Evolutionary conservation across 1,140 invertebrate species (phyloP).

Genomic region (Periplaneta americana): DNA sequence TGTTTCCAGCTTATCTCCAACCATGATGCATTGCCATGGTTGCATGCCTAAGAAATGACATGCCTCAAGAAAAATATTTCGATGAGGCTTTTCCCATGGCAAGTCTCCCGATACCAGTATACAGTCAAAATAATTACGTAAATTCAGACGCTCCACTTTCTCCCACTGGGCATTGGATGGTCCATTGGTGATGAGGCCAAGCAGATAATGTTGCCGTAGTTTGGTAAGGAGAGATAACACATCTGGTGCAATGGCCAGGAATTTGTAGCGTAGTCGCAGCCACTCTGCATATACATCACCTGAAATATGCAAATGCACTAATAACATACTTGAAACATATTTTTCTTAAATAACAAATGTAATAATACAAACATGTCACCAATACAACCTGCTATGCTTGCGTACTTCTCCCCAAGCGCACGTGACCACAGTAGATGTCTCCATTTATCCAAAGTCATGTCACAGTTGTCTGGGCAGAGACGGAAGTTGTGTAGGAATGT

Average conservation of each 20-base stretch:
- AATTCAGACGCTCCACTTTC: constrained; percentile 62
- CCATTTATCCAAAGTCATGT: constrained; percentile 66
- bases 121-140: constrained; percentile 67
- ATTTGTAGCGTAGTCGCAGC: constrained; percentile 67
- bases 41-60: constrained; percentile 65
- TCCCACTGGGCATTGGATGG: constrained; percentile 81
- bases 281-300: constrained; percentile 66
- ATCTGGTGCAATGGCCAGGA: constrained; percentile 57
- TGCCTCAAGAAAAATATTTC: constrained; percentile 61
- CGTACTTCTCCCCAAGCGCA: constrained; percentile 65
- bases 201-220: constrained; percentile 59
- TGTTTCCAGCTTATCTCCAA: constrained; percentile 79
- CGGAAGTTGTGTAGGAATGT: constrained; percentile 68
- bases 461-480: constrained; percentile 67
- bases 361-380: background rate
- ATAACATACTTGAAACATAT: background rate
- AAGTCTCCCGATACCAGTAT: constrained; percentile 76
- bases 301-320: constrained; percentile 20
- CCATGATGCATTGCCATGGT: constrained; percentile 71
- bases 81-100: constrained; percentile 76
- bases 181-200: constrained; percentile 78
- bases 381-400: constrained; percentile 55
- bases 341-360: background rate
- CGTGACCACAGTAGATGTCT: constrained; percentile 66
- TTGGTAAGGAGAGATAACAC: constrained; percentile 57